Base-by-base conservation (phyloP, 1,140 invertebrate species). In the Megalopta genalis region DNA sequence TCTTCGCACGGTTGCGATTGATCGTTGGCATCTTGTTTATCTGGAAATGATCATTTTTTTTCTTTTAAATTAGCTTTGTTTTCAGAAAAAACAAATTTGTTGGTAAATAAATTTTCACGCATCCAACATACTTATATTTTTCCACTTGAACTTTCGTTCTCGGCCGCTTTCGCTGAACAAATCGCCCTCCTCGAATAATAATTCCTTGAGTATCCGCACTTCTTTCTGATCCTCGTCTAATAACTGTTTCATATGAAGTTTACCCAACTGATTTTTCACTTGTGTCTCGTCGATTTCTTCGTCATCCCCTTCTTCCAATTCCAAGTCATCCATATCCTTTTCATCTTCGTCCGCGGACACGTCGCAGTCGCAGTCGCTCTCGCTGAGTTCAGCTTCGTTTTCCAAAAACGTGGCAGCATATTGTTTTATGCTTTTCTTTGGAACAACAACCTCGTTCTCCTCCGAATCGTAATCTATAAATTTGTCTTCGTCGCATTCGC, bases 131-230 rank as follows among this genome's bases (percentile, higher is more conserved):
- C 96, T 95, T 80, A 95, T 93, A 93, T 97, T 96, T 88, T 94
- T 96, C 97, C 97, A 98, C 84, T 94, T 94, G 89, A 98, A 98
- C 84, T 96, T 95, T 66, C 97, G 93, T 82, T 96, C 94, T 18
- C 97, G 93, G 32, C 92, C 93, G 18, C 95, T 96, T 72, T 96
- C 95, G 0, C 93, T 92, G 87, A 97, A 95, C 60, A 98, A 93
- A 90, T 98, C 97, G 0, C 97, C 97, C 90, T 98, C 97, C 88
- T 97, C 97, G 21, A 98, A 94, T 63, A 97, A 94, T 85, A 97
- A 91, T 88, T 98, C 97, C 90, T 98, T 96, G 0, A 97, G 91
- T 57, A 97, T 87, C 84, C 95, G 94, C 6, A 98, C 94, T 86
- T 97, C 95, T 49, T 95, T 93, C 66, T 97, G 95, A 91, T 98